Base-by-base conservation (phyloP, 30 jellyfish, hydroid and myxozoan genomes). In the Turritopsis dohrnii region DNA sequence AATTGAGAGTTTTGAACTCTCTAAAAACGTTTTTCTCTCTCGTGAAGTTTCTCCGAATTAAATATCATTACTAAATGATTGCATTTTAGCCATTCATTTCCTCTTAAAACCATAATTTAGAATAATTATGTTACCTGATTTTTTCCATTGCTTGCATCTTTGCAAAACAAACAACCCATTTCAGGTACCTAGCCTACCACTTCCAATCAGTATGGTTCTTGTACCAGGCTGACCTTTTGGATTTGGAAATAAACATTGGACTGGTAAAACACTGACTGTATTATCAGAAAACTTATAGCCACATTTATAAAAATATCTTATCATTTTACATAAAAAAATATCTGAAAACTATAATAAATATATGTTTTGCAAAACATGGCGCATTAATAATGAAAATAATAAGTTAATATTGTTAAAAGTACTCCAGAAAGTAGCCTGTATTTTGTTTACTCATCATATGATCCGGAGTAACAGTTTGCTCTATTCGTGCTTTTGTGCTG, bases 121-220 rank as follows among this genome's bases (percentile, higher is more conserved):
- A 41, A 41, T 41, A 41, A 19, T 1, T n/a, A 69, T 0, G 30
- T 0, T 69, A 69, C 77, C 77, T 69, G 77, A 17, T 69, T 23
- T 27, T 69, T 69, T 7, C 77, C 77, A 69, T 19, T 69, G 19
- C 30, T 69, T 27, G 77, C 31, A 27, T 69, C 77, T 27, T 69
- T 69, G 22, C 77, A 69, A 69, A 69, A 69, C 30, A 27, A 8
- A 69, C 77, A 69, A 27, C 77, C 77, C 77, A 69, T 69, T n/a
- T 23, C 77, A n/a, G 0, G 19, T 41, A 13, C 60, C 60, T 41
- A 41, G 60, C 60, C n/a, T n/a, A n/a, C n/a, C n/a, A n/a, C n/a
- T n/a, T n/a, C n/a, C n/a, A n/a, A n/a, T n/a, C n/a, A n/a, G n/a
- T n/a, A n/a, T n/a, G n/a, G n/a, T n/a, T n/a, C n/a, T n/a, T 41